Evolutionary conservation across 2,888 invertebrate genomes (phyloP), one percentile per base, ranked within the genome.

Genomic region (Brachyptera risi): DNA sequence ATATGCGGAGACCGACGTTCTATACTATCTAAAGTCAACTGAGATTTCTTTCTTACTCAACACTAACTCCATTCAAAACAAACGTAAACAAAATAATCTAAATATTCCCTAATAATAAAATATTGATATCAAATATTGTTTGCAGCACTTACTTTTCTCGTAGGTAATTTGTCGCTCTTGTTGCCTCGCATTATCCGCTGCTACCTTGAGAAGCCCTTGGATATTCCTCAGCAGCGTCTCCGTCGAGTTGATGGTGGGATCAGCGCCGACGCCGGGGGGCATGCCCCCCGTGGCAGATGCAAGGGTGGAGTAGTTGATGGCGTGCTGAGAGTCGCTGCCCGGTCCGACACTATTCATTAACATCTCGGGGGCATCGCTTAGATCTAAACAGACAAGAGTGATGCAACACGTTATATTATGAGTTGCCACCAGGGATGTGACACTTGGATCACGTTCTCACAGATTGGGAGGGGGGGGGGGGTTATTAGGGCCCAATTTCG

Each of bases 121-220:
- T n/a, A n/a, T n/a, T n/a, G n/a, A n/a, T n/a, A n/a, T n/a, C n/a
- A n/a, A n/a, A n/a, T n/a, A n/a, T n/a, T n/a, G n/a, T n/a, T n/a
- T n/a, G n/a, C n/a, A n/a, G 44, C 74, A 75, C 79, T 78, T 80
- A 96, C 96, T 94, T 90, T 95, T 96, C 79, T 96, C 96, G 77
- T 93, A 92, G 82, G 89, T 92, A 78, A 94, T 90, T 78, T 96
- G 95, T 68, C 95, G 82, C 77, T 97, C 96, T 78, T 96, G 95
- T 73, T 96, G 95, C 70, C 96, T 84, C 59, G 96, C 95, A 78
- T 96, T 96, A 77, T 96, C 96, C 1, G 95, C 95, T n/a, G 96
- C 96, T 65, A 96, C 95, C 78, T 96, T 96, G 66, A 96, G 84
- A 67, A 96, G 83, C 58, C 96, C 95, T 78, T 96, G 96, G 72